Evolutionary conservation across 2,113 vertebrate genomes (phyloP).

Genomic region (Lathamus discolor): DNA sequence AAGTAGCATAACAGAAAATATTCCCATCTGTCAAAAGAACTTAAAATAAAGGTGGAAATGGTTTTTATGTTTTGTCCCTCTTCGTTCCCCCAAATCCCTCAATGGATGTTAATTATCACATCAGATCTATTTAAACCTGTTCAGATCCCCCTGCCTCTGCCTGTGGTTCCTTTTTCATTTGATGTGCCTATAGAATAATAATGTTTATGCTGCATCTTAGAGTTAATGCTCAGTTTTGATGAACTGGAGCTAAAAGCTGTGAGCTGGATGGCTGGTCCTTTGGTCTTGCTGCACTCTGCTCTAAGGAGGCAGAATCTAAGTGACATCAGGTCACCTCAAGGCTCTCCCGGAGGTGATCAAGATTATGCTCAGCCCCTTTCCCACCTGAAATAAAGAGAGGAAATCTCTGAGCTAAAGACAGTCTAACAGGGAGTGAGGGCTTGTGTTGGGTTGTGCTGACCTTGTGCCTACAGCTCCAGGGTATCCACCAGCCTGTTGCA

Average conservation of each 20-base stretch:
- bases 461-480: background rate
- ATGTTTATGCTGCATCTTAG: background rate
- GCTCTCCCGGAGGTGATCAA: background rate
- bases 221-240: background rate
- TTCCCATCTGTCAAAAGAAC: slow-evolving; percentile 59
- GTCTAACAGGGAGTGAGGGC: background rate
- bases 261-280: background rate
- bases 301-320: background rate
- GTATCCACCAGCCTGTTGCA: background rate
- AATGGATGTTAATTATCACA: slow-evolving; percentile 36
- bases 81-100: background rate
- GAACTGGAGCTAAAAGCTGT: background rate
- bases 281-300: background rate
- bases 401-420: background rate
- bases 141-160: background rate
- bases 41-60: slow-evolving; percentile 67
- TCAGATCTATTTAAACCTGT: slow-evolving; percentile 1
- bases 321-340: rapidly evolving
- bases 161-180: background rate
- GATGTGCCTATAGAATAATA: background rate
- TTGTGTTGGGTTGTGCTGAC: background rate
- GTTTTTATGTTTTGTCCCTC: background rate
- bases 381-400: background rate
- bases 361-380: background rate
- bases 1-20: slow-evolving; percentile 67